Evolutionary conservation across 2,888 invertebrate species (phyloP).

Genomic region (Metellina segmentata): DNA sequence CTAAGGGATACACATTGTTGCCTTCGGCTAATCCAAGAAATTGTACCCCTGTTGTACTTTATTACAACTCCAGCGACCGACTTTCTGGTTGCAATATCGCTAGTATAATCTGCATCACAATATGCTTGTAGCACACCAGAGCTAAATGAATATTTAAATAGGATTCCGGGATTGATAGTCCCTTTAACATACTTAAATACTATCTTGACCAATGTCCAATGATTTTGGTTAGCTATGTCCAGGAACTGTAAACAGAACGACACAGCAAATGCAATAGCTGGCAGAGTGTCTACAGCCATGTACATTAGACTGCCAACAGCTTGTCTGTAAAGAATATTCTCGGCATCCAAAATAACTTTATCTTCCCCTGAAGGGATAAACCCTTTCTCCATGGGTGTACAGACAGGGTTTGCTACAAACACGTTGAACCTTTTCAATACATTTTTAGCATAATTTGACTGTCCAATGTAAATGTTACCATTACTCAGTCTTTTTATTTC

Average conservation of each 20-base stretch:
- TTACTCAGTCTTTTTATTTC: constrained; percentile 8
- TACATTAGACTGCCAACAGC: constrained; percentile 57
- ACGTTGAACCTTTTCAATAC: constrained; percentile 43
- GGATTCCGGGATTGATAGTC: constrained; percentile 11
- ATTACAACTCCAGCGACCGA: constrained; percentile 1
- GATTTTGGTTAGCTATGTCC: constrained; percentile 18
- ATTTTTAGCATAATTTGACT: constrained; percentile 31
- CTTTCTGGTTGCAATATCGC: constrained; percentile 1
- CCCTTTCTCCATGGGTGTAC: constrained; percentile 60
- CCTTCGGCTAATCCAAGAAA: neutral
- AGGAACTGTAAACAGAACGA: constrained; percentile 31
- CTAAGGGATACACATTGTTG: constrained; percentile 2
- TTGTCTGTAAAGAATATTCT: constrained; percentile 37
- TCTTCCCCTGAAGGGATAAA: constrained; percentile 14
- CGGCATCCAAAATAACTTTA: neutral
- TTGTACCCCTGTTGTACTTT: neutral
- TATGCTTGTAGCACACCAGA: neutral
- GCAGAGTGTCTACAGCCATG: constrained; percentile 19
- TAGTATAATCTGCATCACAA: constrained; percentile 19
- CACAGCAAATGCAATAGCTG: constrained; percentile 45
- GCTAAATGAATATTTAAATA: neutral
- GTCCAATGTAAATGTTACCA: constrained; percentile 14
- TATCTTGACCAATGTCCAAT: constrained; percentile 18
- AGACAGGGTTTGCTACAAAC: constrained; percentile 72
- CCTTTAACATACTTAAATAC: constrained; percentile 35